phyloP scores from a whole-genome alignment of 1,140 invertebrate genomes.

The Danaus melanippus region DNA sequence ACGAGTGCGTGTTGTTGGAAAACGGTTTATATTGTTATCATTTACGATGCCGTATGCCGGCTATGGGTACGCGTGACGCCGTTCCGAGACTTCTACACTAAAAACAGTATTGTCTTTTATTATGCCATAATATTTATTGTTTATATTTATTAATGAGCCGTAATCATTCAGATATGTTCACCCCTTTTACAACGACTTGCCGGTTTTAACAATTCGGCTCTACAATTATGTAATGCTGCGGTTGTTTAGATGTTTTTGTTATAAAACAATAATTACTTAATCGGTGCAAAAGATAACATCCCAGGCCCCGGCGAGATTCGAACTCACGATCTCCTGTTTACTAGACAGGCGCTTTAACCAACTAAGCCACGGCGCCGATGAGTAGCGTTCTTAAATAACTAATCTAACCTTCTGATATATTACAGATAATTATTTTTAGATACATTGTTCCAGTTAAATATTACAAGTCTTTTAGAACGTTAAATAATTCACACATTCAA shows the following conservation, averaged over 20 bases:
- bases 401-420: too few species aligned
- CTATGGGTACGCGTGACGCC: constrained; percentile 5
- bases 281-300: constrained; percentile 9
- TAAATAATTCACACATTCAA: too few species aligned
- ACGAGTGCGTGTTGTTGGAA: constrained; percentile 7
- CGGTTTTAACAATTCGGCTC: neutral
- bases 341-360: constrained; percentile 62
- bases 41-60: constrained; percentile 12
- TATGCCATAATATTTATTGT: constrained; percentile 5
- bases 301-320: constrained; percentile 57
- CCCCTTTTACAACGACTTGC: neutral
- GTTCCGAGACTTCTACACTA: constrained; percentile 7
- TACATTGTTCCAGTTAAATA: too few species aligned
- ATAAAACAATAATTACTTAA: neutral
- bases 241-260: too few species aligned
- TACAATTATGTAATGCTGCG: too few species aligned
- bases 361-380: constrained; percentile 45
- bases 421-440: too few species aligned
- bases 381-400: neutral
- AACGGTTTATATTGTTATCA: constrained; percentile 13
- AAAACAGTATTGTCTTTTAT: constrained; percentile 9
- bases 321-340: constrained; percentile 68
- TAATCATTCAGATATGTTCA: constrained; percentile 2
- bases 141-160: constrained; percentile 6
- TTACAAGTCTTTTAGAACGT: too few species aligned